Evolutionary conservation across 2,113 vertebrate species (phyloP).

Genomic region (Poicephalus gulielmi): DNA sequence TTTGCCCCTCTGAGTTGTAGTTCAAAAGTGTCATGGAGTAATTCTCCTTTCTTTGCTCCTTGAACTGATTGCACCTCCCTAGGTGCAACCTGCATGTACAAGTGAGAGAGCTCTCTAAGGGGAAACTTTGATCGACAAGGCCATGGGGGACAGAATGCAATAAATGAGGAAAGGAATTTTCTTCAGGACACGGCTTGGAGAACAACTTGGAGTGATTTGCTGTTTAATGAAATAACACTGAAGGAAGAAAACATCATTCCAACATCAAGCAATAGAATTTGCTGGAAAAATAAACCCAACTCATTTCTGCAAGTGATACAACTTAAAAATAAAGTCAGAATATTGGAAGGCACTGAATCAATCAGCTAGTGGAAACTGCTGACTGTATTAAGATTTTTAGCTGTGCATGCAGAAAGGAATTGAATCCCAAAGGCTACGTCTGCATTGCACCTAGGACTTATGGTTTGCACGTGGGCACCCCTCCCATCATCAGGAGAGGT

Average conservation of each 20-base stretch:
- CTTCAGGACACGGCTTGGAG: neutral
- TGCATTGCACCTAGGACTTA: neutral
- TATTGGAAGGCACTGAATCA: neutral
- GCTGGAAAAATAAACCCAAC: neutral
- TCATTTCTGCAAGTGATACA: neutral
- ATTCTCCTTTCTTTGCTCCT: neutral
- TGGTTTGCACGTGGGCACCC: accelerated
- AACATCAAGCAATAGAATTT: neutral
- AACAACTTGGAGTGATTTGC: constrained; percentile 15
- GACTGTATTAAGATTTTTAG: neutral
- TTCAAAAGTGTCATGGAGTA: neutral
- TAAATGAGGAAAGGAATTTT: constrained; percentile 22
- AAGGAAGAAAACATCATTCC: neutral
- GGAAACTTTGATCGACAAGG: neutral
- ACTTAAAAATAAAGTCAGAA: neutral
- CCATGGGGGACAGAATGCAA: constrained; percentile 19
- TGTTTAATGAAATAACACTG: neutral
- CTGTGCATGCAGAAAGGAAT: neutral
- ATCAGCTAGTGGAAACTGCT: neutral
- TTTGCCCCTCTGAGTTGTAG: neutral
- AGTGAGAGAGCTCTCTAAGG: neutral
- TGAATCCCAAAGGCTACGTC: neutral
- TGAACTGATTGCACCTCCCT: neutral
- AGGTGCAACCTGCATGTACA: neutral
- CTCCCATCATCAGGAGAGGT: neutral